Evolutionary conservation across 2,888 invertebrate species (phyloP), one percentile per base, ranked within the genome.

Genomic region (Byasa hedistus): DNA sequence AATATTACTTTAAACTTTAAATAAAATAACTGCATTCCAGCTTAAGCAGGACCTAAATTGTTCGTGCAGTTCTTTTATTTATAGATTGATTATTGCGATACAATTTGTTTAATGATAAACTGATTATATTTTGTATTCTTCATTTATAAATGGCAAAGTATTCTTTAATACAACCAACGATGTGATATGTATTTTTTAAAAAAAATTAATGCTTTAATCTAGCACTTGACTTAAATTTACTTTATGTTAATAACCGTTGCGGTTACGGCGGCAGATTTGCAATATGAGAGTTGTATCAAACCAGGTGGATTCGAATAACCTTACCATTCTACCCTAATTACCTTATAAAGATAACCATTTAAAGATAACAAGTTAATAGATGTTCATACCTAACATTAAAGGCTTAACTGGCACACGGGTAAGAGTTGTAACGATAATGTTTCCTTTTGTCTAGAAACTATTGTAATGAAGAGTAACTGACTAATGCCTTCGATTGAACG

Each of bases 401-500:
- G 71, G 76, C 74, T 77, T 73, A 79, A 69, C 71, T 71, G 73
- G 78, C 77, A 75, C 72, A 69, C 66, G 76, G 71, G 71, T 71
- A 71, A 71, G 70, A 69, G 73, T 68, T 75, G 74, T 82, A 84
- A 84, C 81, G 79, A 75, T 78, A 76, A 71, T 79, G 77, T 80
- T 82, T 71, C 65, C 66, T 65, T 64, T 68, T 68, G 61, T 68
- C 67, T 64, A 55, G 44, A 52, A 52, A 4, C 61, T 57, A 57
- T 64, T 61, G 61, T 64, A 51, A 64, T 48, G 24, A 27, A 36
- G 56, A 74, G 72, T 70, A 75, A 70, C 70, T 70, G 66, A 69
- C 72, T 82, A 79, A 81, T 79, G 79, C 73, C 66, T 71, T 69
- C 77, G 75, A 83, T 83, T 83, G 80, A 80, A 80, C 73, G 72